Conservation (phyloP, 2,113 vertebrate species). For the Numenius arquata region DNA sequence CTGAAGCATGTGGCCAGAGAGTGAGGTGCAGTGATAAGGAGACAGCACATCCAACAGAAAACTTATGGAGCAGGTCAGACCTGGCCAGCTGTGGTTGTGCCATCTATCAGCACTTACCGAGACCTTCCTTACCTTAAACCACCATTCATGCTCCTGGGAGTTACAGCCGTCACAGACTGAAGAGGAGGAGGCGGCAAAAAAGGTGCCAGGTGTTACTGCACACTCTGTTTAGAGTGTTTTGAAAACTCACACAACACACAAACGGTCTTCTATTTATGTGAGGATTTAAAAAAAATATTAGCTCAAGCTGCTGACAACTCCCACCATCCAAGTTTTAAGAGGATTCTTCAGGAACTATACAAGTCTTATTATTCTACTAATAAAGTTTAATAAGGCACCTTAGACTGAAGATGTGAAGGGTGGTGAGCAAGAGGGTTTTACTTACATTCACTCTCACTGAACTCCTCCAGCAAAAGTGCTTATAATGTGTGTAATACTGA, state of each 20-base stretch:
- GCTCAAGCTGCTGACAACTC: neutral
- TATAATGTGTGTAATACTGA: neutral
- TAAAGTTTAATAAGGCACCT: neutral
- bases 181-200: neutral
- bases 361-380: neutral
- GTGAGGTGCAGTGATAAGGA: neutral
- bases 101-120: neutral
- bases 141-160: neutral
- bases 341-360: neutral
- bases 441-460: neutral
- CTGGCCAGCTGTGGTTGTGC: neutral
- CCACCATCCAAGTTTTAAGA: neutral
- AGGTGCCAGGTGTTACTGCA: neutral
- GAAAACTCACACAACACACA: neutral
- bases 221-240: neutral
- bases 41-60: neutral
- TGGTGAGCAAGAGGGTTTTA: neutral
- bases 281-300: neutral
- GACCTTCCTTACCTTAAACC: neutral
- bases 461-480: neutral
- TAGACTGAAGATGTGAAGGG: neutral
- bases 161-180: neutral
- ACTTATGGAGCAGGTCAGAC: neutral
- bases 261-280: accelerated
- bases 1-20: neutral